These are phyloP conservation scores for Brachypalpus laphriformis DNA, from an alignment of 2,888 invertebrate genomes.

Conservation along the genomic window DNA sequence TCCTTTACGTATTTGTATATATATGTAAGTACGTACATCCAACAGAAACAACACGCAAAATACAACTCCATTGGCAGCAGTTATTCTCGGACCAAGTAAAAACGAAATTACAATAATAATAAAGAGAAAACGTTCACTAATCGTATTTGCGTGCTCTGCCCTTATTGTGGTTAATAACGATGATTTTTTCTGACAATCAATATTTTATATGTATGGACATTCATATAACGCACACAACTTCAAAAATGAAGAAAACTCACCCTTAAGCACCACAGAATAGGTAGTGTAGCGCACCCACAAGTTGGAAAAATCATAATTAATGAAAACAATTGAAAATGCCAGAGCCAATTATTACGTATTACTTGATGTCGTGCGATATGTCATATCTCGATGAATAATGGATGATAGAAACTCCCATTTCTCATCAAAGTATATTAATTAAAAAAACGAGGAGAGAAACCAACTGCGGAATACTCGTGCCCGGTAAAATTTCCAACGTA, in stretches of 20 bases:
- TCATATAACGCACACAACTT: background rate
- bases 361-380: constrained; percentile 25
- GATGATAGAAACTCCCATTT: constrained; percentile 40
- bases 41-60: background rate
- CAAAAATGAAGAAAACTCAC: background rate
- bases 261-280: background rate
- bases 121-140: constrained; percentile 11
- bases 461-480: constrained; percentile 1
- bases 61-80: background rate
- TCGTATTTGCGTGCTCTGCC: constrained; percentile 28
- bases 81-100: background rate
- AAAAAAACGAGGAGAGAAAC: constrained; percentile 23
- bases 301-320: constrained; percentile 12
- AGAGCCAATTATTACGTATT: constrained; percentile 35
- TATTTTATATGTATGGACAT: background rate
- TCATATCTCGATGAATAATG: constrained; percentile 23
- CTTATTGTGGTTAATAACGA: constrained; percentile 13
- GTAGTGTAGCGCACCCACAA: background rate
- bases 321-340: constrained; percentile 36
- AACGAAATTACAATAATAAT: constrained; percentile 6
- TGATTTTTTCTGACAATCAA: background rate
- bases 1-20: background rate
- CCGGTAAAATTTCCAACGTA: constrained; percentile 1
- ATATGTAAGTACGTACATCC: background rate
- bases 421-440: constrained; percentile 42